These are phyloP conservation scores for Lepidocolaptes lacrymiger DNA, from an alignment of 2,797 vertebrate species.

Conservation along the genomic window DNA sequence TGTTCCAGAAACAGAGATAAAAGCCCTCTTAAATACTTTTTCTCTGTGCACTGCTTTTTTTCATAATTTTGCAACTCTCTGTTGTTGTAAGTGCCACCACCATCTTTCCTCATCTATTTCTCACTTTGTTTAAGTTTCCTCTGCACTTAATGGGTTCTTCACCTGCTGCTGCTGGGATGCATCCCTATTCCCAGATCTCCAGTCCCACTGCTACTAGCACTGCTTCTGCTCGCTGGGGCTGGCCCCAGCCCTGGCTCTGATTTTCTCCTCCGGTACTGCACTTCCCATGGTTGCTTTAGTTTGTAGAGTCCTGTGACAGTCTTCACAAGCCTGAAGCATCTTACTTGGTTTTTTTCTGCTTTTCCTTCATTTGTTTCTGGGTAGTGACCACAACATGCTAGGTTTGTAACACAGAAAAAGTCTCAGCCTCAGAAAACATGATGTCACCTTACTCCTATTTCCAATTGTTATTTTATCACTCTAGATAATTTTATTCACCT, in stretches of 20 bases:
- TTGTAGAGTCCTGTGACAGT: not conserved
- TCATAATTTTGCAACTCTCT: not conserved
- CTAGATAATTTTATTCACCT: not conserved
- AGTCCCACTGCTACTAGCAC: not conserved
- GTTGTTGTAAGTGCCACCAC: not conserved
- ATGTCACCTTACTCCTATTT: not conserved
- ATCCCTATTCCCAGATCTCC: not conserved
- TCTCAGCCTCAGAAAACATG: not conserved
- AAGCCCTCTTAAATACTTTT: not conserved
- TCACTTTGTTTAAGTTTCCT: not conserved
- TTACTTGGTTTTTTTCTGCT: not conserved
- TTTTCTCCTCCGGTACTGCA: not conserved
- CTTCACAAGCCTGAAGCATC: not conserved
- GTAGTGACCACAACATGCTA: not conserved
- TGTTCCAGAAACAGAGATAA: not conserved
- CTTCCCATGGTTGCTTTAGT: not conserved
- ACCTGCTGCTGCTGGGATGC: not conserved
- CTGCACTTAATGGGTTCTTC: not conserved
- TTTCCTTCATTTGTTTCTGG: not conserved
- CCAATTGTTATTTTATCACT: not conserved
- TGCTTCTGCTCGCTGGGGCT: not conserved
- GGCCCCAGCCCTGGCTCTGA: not conserved
- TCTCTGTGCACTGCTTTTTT: not conserved
- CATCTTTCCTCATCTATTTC: not conserved
- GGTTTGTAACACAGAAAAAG: not conserved